phyloP scores from a whole-genome alignment of 2,888 invertebrate species.

The Helicoverpa assulta region DNA sequence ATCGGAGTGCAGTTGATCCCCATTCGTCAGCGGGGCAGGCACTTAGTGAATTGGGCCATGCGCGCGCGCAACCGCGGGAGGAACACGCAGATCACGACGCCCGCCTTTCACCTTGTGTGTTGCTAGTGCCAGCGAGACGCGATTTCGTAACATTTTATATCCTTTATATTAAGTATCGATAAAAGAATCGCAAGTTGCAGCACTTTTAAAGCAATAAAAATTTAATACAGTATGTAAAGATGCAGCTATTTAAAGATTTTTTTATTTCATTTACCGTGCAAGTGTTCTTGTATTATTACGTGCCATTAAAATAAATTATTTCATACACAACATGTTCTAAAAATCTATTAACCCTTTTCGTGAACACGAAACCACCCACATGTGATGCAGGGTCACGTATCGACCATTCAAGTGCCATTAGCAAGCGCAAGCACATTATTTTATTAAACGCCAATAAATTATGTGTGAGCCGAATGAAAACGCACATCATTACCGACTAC shows the following conservation, averaged over 20 bases:
- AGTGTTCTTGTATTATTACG: background rate
- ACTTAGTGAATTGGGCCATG: conserved; percentile 79
- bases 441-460: conserved; percentile 58
- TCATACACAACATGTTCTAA: conserved; percentile 1
- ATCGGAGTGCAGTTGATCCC: conserved; percentile 72
- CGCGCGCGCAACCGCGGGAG: conserved; percentile 70
- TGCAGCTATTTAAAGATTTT: background rate
- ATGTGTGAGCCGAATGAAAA: conserved; percentile 57
- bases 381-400: conserved; percentile 63
- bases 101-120: conserved; percentile 76
- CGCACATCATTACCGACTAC: conserved; percentile 44
- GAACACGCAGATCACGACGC: conserved; percentile 64
- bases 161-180: background rate
- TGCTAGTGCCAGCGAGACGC: conserved; percentile 40
- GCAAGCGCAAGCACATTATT: conserved; percentile 57
- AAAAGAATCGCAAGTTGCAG: background rate
- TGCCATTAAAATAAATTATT: background rate
- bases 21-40: conserved; percentile 78
- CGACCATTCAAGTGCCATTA: conserved; percentile 64
- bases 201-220: background rate
- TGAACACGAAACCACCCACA: conserved; percentile 36
- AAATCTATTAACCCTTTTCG: conserved; percentile 19
- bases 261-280: background rate
- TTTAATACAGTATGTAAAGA: background rate
- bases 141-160: conserved; percentile 22